Evolutionary conservation across 1,140 invertebrate species (phyloP), one percentile per base, ranked within the genome.

Genomic region (Vollenhovia emeryi): DNA sequence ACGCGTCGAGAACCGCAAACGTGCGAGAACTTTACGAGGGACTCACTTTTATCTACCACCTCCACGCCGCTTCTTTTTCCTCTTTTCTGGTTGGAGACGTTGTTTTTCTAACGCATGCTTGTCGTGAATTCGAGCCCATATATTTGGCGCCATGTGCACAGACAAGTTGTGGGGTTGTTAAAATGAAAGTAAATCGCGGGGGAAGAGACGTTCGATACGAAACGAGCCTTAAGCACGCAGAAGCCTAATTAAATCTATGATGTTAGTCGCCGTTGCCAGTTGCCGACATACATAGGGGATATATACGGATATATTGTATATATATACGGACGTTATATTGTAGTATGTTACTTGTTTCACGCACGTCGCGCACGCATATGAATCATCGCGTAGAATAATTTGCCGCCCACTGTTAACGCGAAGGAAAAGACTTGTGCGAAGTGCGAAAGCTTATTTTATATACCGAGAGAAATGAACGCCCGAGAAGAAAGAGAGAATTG

Each of bases 41-140:
- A 48, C 11, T 82, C 57, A 57, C 76, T 62, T 87, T 74, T 87
- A 78, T 84, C 74, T 84, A 89, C 89, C 90, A 92, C 91, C 92
- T 92, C 90, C 91, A 93, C 92, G 90, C 89, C 89, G 90, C 89
- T 88, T 91, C 30, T 89, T 89, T 82, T 90, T 87, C 86, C 83
- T 90, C 57, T 91, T 86, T 90, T 84, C 89, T 82, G 36, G 75
- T 90, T 85, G 87, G 84, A 93, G 69, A 91, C 87, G 89, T 93
- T 93, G 91, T 93, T 93, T 92, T 50, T 93, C 87, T 93, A 91
- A 93, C 87, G 92, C 92, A 93, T 93, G 93, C 89, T 92, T 91
- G 83, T 86, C 66, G 69, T 82, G 48, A 88, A 75, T 80, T 76
- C 87, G 73, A 79, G 33, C 78, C 36, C 69, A 75, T 48, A 71